phyloP scores from a whole-genome alignment of 2,888 invertebrate genomes.

The Iphiclides podalirius region DNA sequence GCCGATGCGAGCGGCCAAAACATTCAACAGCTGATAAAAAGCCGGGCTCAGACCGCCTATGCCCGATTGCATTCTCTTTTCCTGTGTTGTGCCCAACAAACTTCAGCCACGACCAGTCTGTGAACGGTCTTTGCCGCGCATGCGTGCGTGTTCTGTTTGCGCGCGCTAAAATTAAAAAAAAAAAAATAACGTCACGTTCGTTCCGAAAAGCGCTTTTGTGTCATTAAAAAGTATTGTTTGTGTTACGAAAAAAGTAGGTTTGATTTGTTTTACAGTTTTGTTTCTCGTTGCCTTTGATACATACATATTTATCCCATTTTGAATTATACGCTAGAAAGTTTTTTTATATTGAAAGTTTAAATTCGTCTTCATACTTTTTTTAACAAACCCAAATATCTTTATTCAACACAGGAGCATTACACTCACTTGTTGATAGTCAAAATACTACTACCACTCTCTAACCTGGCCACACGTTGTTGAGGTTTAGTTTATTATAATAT shows the following conservation, averaged over 20 bases:
- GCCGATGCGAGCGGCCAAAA: too few species aligned
- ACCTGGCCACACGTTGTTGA: too few species aligned
- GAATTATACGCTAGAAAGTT: too few species aligned
- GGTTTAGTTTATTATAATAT: too few species aligned
- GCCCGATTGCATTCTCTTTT: too few species aligned
- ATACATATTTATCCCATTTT: not conserved
- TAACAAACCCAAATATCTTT: too few species aligned
- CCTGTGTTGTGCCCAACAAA: not conserved
- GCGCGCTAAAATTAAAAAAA: not conserved
- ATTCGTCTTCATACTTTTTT: too few species aligned
- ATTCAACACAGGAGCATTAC: too few species aligned
- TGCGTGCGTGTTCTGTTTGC: conserved; percentile 1
- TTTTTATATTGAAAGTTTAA: too few species aligned
- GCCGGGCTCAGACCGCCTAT: not conserved
- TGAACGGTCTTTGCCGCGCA: not conserved
- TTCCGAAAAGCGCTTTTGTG: not conserved
- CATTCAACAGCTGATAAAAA: conserved; percentile 10
- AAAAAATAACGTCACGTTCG: not conserved
- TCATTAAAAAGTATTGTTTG: not conserved
- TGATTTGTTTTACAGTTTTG: too few species aligned
- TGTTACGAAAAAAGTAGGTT: not conserved
- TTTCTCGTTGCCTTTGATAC: not conserved
- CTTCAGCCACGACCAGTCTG: conserved; percentile 6
- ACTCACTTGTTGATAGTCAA: too few species aligned
- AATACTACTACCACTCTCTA: too few species aligned